Evolutionary conservation across 2,797 vertebrate genomes (phyloP).

Genomic region (Amblyopsis hoosieri): DNA sequence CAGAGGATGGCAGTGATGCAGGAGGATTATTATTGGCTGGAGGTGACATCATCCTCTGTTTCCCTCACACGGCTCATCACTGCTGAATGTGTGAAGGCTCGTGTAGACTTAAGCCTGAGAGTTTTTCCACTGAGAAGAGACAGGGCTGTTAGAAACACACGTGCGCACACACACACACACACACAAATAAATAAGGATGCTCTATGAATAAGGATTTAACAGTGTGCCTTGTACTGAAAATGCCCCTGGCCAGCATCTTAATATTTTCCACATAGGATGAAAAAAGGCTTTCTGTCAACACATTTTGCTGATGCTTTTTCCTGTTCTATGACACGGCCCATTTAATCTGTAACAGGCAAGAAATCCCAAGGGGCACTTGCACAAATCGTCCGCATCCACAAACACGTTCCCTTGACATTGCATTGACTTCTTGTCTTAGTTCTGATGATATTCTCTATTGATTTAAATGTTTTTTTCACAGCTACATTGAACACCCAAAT

Average conservation of each 20-base stretch:
- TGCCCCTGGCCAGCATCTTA: constrained; percentile 11
- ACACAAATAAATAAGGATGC: neutral
- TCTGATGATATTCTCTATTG: no score
- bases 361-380: no score
- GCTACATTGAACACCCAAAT: neutral
- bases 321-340: no score
- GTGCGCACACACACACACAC: constrained; percentile 5
- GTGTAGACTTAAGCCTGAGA: constrained; percentile 60
- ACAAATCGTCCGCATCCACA: no score
- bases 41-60: constrained; percentile 77
- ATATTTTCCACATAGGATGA: constrained; percentile 5
- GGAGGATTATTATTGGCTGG: constrained; percentile 80
- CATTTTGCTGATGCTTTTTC: constrained; percentile 19
- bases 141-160: constrained; percentile 48
- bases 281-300: constrained; percentile 16
- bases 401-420: no score
- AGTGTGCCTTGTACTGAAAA: constrained; percentile 44
- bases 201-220: constrained; percentile 30
- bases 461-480: no score
- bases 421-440: no score
- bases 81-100: constrained; percentile 74
- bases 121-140: constrained; percentile 54
- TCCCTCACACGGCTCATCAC: constrained; percentile 65
- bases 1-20: constrained; percentile 76
- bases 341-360: no score